Percentiles rank a stretch among this genome's conserved stretches.
These are phyloP conservation scores for Cheilosia urbana DNA, from an alignment of 2,888 invertebrate genomes.

Conservation along the genomic window DNA sequence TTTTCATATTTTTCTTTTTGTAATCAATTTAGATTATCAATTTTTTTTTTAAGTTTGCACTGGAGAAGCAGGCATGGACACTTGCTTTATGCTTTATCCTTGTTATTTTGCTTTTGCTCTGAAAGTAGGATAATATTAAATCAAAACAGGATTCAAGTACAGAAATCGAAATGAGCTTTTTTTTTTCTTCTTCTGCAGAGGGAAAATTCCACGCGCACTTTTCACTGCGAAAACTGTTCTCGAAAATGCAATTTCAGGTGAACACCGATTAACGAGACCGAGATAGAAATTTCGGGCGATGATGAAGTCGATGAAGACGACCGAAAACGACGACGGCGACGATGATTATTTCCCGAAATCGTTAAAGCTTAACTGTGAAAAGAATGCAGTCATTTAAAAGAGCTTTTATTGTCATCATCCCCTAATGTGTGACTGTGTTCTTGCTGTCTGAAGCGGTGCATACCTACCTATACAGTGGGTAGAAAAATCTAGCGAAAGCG, in stretches of 20 bases:
- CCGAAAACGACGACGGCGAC: slow-evolving; percentile 6
- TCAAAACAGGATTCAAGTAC: slow-evolving; percentile 27
- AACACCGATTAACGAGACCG: background rate
- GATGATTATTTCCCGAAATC: slow-evolving; percentile 34
- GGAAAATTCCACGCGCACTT: slow-evolving; percentile 27
- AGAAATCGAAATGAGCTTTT: slow-evolving; percentile 5
- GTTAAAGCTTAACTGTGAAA: slow-evolving; percentile 60
- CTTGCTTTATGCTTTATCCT: slow-evolving; percentile 19
- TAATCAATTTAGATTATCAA: background rate
- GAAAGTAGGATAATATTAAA: slow-evolving; percentile 23
- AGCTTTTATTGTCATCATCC: slow-evolving; percentile 58
- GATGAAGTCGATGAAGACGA: slow-evolving; percentile 7
- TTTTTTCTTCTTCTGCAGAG: slow-evolving; percentile 1
- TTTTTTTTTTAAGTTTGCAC: slow-evolving; percentile 16
- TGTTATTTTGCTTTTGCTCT: slow-evolving; percentile 8
- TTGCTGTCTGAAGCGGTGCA: background rate
- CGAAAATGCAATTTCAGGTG: slow-evolving; percentile 24
- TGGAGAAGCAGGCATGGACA: background rate
- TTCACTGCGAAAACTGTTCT: slow-evolving; percentile 10
- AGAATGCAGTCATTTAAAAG: slow-evolving; percentile 64
- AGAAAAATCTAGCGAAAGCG: background rate
- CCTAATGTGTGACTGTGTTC: slow-evolving; percentile 15
- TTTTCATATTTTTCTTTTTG: slow-evolving; percentile 55
- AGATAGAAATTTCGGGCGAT: slow-evolving; percentile 11
- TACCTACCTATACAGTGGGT: slow-evolving; percentile 21